Evolutionary conservation across 2,888 invertebrate species (phyloP), one percentile per base, ranked within the genome.

Genomic region (Leucophora obtusa): DNA sequence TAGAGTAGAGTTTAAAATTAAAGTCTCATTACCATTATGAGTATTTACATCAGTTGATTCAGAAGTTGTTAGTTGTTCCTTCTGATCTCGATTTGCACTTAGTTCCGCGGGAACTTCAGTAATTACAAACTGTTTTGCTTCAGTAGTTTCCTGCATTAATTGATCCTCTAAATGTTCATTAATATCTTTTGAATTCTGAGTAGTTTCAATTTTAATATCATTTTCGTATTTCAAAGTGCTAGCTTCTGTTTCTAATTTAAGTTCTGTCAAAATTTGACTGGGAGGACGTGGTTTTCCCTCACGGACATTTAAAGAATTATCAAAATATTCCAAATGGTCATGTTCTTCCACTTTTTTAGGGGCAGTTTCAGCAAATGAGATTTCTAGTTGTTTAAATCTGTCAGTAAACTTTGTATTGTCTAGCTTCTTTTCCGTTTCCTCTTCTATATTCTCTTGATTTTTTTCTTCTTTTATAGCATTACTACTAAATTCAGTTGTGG

Each of bases 391-490:
- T 47, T 47, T 47, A 5, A n/a, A 47, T n/a, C 5, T 47, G 14
- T 47, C n/a, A 1, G 43, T 1, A 4, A 47, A 47, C n/a, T 47
- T 47, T 3, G 43, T 7, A 47, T 14, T 47, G 4, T 47, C 43
- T 1, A n/a, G 6, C 1, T 47, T 21, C 6, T 10, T n/a, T 43
- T 62, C 33, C 7, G 17, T 11, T 2, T 17, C 50, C 15, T 6
- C 7, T n/a, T 18, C 1, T 28, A 65, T 51, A 14, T 8, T 9
- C 11, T 1, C 53, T 63, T n/a, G 17, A 8, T 18, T 51, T 28
- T 43, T 63, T 15, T 71, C 71, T 11, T 24, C 60, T 54, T 54
- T 60, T 11, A 72, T 68, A 15, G 21, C 47, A 62, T 78, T 72
- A 14, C 60, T 68, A n/a, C 17, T 56, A 38, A 78, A 28, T 68